Percentiles rank a stretch among this genome's conserved stretches.
phyloP scores from a whole-genome alignment of 2,888 invertebrate species.

The Catocala sponsa region DNA sequence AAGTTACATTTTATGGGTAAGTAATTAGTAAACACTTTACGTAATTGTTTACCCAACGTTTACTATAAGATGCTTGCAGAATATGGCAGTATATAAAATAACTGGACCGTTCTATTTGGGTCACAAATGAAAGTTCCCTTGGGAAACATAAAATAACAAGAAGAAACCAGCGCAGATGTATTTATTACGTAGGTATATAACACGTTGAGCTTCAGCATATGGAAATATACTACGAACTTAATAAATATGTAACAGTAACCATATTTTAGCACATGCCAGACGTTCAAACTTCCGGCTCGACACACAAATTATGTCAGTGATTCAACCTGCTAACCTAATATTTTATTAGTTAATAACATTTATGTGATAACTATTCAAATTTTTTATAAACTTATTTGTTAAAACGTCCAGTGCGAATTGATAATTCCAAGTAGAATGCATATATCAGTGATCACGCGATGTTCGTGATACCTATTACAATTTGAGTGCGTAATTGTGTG shows the following conservation, averaged over 20 bases:
- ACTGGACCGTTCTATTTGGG: neutral
- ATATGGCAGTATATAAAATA: no score
- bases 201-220: constrained; percentile 13
- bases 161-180: neutral
- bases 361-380: constrained; percentile 23
- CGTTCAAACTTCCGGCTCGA: constrained; percentile 42
- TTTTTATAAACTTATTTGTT: constrained; percentile 28
- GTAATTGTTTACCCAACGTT: no score
- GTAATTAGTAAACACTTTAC: no score
- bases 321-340: constrained; percentile 23
- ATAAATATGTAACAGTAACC: constrained; percentile 37
- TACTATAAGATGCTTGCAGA: no score
- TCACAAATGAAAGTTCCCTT: constrained; percentile 4
- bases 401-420: constrained; percentile 30
- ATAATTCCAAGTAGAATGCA: constrained; percentile 35
- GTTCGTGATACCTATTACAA: constrained; percentile 26
- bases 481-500: constrained; percentile 30
- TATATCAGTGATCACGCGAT: constrained; percentile 34
- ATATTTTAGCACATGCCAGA: constrained; percentile 41
- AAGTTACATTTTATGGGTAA: no score
- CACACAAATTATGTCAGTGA: constrained; percentile 27
- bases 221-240: constrained; percentile 25
- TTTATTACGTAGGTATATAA: neutral
- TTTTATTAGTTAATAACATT: constrained; percentile 27
- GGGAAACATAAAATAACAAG: constrained; percentile 1